Evolutionary conservation across 1,140 invertebrate genomes (phyloP), one percentile per base, ranked within the genome.

Genomic region (Drepana arcuata): DNA sequence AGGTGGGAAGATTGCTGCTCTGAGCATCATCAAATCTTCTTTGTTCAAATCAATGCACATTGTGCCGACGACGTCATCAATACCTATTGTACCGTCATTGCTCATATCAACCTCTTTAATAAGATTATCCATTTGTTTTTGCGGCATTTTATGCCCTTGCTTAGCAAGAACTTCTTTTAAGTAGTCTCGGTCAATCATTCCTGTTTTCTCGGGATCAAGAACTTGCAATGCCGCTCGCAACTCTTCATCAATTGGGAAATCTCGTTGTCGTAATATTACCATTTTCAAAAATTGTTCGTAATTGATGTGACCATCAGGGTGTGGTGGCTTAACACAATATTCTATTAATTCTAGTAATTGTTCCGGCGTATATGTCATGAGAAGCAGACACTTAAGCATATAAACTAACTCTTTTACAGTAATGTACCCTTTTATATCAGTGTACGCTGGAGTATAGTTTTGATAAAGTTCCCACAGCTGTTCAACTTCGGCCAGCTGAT

Each of bases 61-160:
- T 2, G 78, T 82, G 11, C 72, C 74, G 7, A 79, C 64, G 7
- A 78, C 59, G 41, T 82, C 78, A 25, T 79, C 78, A 23, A 79
- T 55, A 25, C 71, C 69, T 39, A 82, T 64, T 3, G 65, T 72
- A 14, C 78, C 78, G 42, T 82, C 78, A 40, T 77, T 77, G 27
- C 45, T 56, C 39, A 82, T 55, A 34, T 82, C 78, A 7, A 82
- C 74, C 58, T 82, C 78, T 43, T 77, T 78, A 30, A 82, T 68
- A 32, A 82, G 48, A 43, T 65, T 69, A 41, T 75, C 67, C 10
- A 82, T 14, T 14, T 37, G 43, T 33, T 66, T 73, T 14, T 51
- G 51, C 0, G 52, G 28, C 64, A 82, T 65, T 56, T 78, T 82
- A 33, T 71, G 40, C 18, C 77, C 77, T 35, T 61, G 56, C 28